Base-by-base conservation (phyloP, 2,888 invertebrate genomes). In the Brenthis hecate region DNA sequence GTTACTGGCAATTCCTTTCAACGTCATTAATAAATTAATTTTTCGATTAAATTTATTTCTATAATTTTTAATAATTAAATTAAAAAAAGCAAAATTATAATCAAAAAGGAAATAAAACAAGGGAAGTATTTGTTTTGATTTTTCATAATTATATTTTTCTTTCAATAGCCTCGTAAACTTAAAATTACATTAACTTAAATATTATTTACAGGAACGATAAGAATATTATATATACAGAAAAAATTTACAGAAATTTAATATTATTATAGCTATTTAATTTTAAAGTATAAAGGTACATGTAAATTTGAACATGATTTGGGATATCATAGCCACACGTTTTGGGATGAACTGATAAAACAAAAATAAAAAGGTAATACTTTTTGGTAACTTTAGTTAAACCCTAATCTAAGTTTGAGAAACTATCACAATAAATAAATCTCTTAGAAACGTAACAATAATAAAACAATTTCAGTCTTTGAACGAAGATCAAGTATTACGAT, bases 361-460 rank as follows among this genome's bases (percentile, higher is more conserved):
- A 84, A 87, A 87, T 79, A 80, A 79, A 77, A 76, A 86, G 91
- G 91, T 92, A 92, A 92, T 92, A 92, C 91, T 91, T 90, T 84
- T 83, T 86, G 92, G 92, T 92, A 92, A 92, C 92, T 91, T 85
- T 88, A 86, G 90, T 91, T 85, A 85, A 81, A 83, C 84, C 67
- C 82, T 82, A 79, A 81, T 79, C 82, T 83, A 86, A 72, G 68
- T 78, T 80, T 85, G 78, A 78, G 80, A 83, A 80, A 81, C 83
- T 87, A 91, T 91, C 88, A 91, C 89, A 90, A 89, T 86, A 89
- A 91, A 92, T 92, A 92, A 91, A 92, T 70, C 80, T 89, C 82
- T 87, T 81, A 80, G 73, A 82, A 91, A 89, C 85, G 82, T 89
- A 92, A 92, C 90, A 91, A 85, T 81, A 76, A 81, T 77, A 85